Base-by-base conservation (phyloP, 37 sponge, comb jelly and placozoan species). In the Bolinopsis microptera region DNA sequence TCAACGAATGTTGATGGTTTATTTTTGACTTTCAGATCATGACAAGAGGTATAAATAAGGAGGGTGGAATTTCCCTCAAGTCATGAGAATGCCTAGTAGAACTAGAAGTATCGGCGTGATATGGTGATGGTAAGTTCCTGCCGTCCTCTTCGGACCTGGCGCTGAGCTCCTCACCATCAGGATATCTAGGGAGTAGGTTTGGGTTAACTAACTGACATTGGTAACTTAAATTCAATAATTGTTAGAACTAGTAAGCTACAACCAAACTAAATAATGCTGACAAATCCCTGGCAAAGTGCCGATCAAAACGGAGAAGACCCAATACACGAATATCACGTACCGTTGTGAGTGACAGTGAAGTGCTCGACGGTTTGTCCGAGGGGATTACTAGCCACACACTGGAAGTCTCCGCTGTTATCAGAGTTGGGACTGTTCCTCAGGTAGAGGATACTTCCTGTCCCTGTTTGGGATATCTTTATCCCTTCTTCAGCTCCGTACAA, bases 331-430 rank as follows among this genome's bases (percentile, higher is more conserved):
- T n/a, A n/a, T n/a, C n/a, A 80, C 82, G 22, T 34, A 80, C 82
- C 82, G 37, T 80, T 80, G 1, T 80, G 82, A 16, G 82, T 80
- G 82, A 80, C 82, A 13, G 24, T 24, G 82, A 80, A 80, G 38
- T 32, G 38, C 82, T 80, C 82, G 0, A 35, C 21, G 23, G 35
- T 80, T 35, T 80, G 82, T 13, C 82, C 82, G 38, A 80, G 82
- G 5, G 38, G 2, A 22, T 80, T 80, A 37, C 8, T 34, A 34
- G 82, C 82, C 23, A 27, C 37, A 80, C 82, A 80, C 82, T 80
- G 34, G 82, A 30, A 80, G 22, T 32, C 38, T 9, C 82, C 82
- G 23, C 82, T 80, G 38, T 80, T 80, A 22, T 80, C 82, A 2
- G 38, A 24, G 38, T 36, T 35, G 82, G 82, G 82, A 28, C 32